These are phyloP conservation scores for Dione vanillae DNA, from an alignment of 2,888 invertebrate species.

Conservation along the genomic window DNA sequence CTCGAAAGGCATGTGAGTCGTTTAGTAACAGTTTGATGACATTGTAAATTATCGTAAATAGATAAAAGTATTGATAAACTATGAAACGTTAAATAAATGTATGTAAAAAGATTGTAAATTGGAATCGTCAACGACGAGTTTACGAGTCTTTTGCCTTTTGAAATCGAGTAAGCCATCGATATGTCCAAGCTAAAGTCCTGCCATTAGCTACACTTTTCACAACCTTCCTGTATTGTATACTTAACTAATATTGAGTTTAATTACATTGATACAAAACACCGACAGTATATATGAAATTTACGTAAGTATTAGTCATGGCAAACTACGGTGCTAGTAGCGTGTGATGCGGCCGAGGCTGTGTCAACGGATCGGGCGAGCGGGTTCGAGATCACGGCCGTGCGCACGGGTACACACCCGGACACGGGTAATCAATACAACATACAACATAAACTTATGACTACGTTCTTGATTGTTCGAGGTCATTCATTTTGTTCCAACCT, in stretches of 20 bases:
- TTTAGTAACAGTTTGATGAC: neutral
- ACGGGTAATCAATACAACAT: conserved; percentile 55
- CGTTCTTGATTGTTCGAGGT: conserved; percentile 50
- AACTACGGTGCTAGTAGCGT: conserved; percentile 39
- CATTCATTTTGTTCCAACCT: conserved; percentile 44
- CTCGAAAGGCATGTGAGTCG: conserved; percentile 23
- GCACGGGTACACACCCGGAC: conserved; percentile 37
- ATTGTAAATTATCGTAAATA: conserved; percentile 5
- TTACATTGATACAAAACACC: conserved; percentile 43
- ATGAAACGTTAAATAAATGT: neutral
- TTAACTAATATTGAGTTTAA: conserved; percentile 48
- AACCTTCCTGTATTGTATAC: conserved; percentile 46
- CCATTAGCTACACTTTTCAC: conserved; percentile 46
- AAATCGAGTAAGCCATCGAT: conserved; percentile 24
- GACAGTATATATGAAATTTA: conserved; percentile 31
- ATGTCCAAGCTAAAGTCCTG: conserved; percentile 33
- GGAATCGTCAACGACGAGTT: neutral
- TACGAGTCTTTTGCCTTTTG: conserved; percentile 26
- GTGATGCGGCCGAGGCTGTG: conserved; percentile 67
- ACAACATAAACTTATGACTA: conserved; percentile 69
- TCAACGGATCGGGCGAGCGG: conserved; percentile 53
- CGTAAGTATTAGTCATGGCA: conserved; percentile 37
- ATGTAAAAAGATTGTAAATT: neutral
- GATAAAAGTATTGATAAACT: conserved; percentile 8
- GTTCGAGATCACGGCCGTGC: conserved; percentile 46